Evolutionary conservation across 1,140 invertebrate genomes (phyloP).

Genomic region (Drosophila mayri): DNA sequence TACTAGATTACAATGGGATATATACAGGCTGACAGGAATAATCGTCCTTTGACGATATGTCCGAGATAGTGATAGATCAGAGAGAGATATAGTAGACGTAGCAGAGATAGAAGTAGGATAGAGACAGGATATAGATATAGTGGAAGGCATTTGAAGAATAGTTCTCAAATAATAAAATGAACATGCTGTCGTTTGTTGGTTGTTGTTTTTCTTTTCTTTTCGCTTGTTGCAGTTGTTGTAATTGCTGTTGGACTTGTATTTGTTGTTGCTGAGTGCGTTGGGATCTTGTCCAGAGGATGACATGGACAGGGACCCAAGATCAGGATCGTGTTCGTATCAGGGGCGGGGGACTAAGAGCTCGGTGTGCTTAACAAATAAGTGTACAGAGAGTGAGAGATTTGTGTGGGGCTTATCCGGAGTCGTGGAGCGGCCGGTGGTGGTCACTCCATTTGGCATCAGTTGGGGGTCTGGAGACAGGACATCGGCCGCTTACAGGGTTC

Average conservation of each 20-base stretch:
- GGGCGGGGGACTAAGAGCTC: constrained; percentile 73
- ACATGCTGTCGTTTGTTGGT: constrained; percentile 78
- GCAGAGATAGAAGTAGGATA: not conserved
- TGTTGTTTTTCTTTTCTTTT: constrained; percentile 12
- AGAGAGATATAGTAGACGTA: constrained; percentile 41
- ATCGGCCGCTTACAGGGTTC: constrained; percentile 76
- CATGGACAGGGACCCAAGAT: constrained; percentile 46
- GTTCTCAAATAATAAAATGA: constrained; percentile 79
- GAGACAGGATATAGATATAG: constrained; percentile 17
- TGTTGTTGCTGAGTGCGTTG: constrained; percentile 62
- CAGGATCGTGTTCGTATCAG: constrained; percentile 59
- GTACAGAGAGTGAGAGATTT: constrained; percentile 48
- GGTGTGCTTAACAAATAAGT: constrained; percentile 74
- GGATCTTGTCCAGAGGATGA: constrained; percentile 32
- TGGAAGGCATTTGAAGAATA: constrained; percentile 34
- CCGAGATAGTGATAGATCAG: constrained; percentile 26
- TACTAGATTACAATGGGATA: constrained; percentile 65
- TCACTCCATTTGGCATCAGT: constrained; percentile 65
- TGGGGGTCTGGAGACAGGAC: constrained; percentile 9
- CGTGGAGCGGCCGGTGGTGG: constrained; percentile 37
- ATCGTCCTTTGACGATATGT: constrained; percentile 3
- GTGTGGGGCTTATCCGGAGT: constrained; percentile 62
- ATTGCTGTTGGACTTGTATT: constrained; percentile 79
- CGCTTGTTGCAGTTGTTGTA: constrained; percentile 77
- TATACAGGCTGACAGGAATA: constrained; percentile 53